Evolutionary conservation across 2,113 vertebrate genomes (phyloP).

Genomic region (Python bivittatus): DNA sequence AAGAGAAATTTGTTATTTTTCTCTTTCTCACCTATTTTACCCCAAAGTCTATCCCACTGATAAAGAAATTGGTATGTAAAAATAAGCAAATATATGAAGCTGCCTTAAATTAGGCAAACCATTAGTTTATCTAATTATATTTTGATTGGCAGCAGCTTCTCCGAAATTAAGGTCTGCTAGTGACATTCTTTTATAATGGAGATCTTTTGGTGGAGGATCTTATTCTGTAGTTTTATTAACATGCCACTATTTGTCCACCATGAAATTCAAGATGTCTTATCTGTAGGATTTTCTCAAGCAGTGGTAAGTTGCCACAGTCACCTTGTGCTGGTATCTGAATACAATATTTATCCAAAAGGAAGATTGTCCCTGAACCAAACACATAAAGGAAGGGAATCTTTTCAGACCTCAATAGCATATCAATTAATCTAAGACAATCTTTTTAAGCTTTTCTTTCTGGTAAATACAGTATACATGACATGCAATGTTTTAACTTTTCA

Average conservation of each 20-base stretch:
- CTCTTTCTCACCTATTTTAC: neutral
- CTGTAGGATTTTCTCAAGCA: neutral
- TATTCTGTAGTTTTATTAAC: neutral
- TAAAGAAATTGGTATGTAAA: neutral
- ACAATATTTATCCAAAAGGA: neutral
- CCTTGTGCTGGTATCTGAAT: neutral
- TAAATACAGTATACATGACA: neutral
- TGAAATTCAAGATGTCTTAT: neutral
- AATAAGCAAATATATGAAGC: neutral
- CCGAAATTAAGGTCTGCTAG: neutral
- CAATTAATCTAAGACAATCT: neutral
- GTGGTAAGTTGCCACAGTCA: neutral
- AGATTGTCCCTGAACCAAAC: neutral
- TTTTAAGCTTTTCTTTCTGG: neutral
- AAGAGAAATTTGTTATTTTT: neutral
- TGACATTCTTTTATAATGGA: neutral
- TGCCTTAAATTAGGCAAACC: neutral
- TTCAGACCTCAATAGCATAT: neutral
- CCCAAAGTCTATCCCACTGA: neutral
- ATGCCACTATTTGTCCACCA: neutral
- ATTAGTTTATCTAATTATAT: neutral
- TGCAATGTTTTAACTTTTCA: neutral
- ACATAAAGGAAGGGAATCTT: neutral
- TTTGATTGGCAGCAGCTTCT: neutral
- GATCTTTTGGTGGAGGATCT: neutral